A percentile compares a stretch with the other conserved stretches of the same genome.
phyloP scores from a whole-genome alignment of 2,888 invertebrate species.

The Chrysotoxum bicinctum region DNA sequence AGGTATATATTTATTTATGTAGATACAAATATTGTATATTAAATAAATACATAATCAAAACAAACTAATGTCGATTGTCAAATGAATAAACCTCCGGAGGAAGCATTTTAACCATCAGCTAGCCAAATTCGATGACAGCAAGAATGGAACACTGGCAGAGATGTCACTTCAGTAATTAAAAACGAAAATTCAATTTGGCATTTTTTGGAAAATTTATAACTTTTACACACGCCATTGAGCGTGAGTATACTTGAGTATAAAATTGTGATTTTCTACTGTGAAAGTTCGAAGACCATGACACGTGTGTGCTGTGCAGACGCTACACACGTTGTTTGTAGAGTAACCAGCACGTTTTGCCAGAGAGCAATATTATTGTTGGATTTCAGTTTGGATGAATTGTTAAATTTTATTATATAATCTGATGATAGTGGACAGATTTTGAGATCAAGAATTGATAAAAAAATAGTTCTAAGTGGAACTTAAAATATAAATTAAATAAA shows the following conservation, averaged over 20 bases:
- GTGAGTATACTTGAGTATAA: not conserved
- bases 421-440: not conserved
- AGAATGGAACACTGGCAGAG: slow-evolving; percentile 58
- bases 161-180: slow-evolving; percentile 67
- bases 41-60: not conserved
- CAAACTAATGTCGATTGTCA: slow-evolving; percentile 9
- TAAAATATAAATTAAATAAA: too few relatives aligned
- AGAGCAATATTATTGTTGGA: slow-evolving; percentile 23
- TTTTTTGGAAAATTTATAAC: slow-evolving; percentile 63
- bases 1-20: not conserved
- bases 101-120: slow-evolving; percentile 4
- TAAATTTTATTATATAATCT: slow-evolving; percentile 31
- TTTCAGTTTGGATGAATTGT: slow-evolving; percentile 12
- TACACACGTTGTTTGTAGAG: not conserved
- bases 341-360: slow-evolving; percentile 26
- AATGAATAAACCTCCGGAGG: slow-evolving; percentile 19
- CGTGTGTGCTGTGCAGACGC: not conserved
- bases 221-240: slow-evolving; percentile 28
- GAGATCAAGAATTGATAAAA: too few relatives aligned
- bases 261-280: not conserved
- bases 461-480: too few relatives aligned
- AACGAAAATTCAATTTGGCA: slow-evolving; percentile 67
- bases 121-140: slow-evolving; percentile 50
- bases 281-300: slow-evolving; percentile 20
- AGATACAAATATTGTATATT: not conserved